Base-by-base conservation (phyloP, 2,888 invertebrate species). In the Trilocha varians region DNA sequence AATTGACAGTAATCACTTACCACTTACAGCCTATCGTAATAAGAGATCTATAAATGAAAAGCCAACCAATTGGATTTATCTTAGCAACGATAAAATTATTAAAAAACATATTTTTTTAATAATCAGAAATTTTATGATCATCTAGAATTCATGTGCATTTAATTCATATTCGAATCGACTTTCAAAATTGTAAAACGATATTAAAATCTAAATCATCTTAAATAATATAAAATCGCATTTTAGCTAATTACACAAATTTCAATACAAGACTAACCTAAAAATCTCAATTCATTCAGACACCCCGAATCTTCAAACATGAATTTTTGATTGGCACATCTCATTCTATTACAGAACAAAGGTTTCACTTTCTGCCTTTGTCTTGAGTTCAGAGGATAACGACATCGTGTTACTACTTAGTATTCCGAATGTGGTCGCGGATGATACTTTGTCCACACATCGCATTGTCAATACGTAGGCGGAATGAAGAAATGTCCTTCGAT, bases 281-380 rank as follows among this genome's bases (percentile, higher is more conserved):
- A n/a, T n/a, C n/a, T n/a, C n/a, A n/a, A n/a, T n/a, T n/a, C n/a
- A n/a, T n/a, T n/a, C n/a, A n/a, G n/a, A n/a, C n/a, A n/a, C n/a
- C 5, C 11, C 25, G 25, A 3, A 11, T 25, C 11, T 25, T 25
- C n/a, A n/a, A n/a, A n/a, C n/a, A 25, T 25, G 25, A 9, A 25
- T 25, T 25, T 25, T 25, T 25, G 25, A 25, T 25, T 35, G 9
- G 6, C 13, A n/a, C 18, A 37, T 34, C 32, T 36, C 40, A 42
- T 35, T 14, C 13, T 32, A 36, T 38, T 34, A 14, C 33, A 36
- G 36, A 44, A 41, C 49, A 55, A 63, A 59, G 61, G 40, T 70
- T 76, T 76, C 63, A 62, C 75, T 77, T 71, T 75, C 67, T 72
- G 69, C 48, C 65, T 65, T 55, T 64, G 70, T 72, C 71, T 73